A percentile compares a stretch with the other conserved stretches of the same genome.
Evolutionary conservation across 2,113 vertebrate genomes (phyloP).

Genomic region (Peromyscus californicus): DNA sequence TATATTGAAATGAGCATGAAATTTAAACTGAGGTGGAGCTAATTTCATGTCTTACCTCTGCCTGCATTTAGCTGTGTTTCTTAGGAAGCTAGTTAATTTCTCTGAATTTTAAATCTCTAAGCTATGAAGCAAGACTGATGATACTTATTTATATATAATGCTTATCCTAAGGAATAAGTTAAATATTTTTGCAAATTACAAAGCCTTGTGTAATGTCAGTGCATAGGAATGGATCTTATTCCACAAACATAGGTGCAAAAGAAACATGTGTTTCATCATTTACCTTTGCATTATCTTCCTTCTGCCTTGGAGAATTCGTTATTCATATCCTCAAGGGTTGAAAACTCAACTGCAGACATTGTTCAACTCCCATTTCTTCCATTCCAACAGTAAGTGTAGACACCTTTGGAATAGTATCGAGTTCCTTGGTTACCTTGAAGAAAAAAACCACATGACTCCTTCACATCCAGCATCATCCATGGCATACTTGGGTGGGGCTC

Average conservation of each 20-base stretch:
- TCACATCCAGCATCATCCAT: not conserved
- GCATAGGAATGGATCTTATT: not conserved
- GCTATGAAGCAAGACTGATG: not conserved
- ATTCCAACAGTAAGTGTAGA: not conserved
- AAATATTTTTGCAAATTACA: not conserved
- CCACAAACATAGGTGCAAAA: not conserved
- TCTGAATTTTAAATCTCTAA: not conserved
- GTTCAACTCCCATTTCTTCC: not conserved
- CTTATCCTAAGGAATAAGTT: not conserved
- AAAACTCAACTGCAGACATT: not conserved
- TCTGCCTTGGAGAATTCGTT: not conserved
- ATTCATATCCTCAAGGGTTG: not conserved
- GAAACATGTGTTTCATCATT: not conserved
- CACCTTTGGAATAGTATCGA: not conserved
- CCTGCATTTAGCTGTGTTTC: not conserved
- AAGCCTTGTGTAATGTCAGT: not conserved
- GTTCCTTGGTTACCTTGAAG: not conserved
- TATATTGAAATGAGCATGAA: not conserved
- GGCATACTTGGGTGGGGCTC: not conserved
- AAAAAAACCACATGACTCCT: not conserved
- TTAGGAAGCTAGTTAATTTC: not conserved
- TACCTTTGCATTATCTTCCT: not conserved
- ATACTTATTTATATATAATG: not conserved
- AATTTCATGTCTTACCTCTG: not conserved
- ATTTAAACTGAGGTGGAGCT: not conserved